Evolutionary conservation across 1,140 invertebrate species (phyloP).

Genomic region (Hycleus phaleratus): DNA sequence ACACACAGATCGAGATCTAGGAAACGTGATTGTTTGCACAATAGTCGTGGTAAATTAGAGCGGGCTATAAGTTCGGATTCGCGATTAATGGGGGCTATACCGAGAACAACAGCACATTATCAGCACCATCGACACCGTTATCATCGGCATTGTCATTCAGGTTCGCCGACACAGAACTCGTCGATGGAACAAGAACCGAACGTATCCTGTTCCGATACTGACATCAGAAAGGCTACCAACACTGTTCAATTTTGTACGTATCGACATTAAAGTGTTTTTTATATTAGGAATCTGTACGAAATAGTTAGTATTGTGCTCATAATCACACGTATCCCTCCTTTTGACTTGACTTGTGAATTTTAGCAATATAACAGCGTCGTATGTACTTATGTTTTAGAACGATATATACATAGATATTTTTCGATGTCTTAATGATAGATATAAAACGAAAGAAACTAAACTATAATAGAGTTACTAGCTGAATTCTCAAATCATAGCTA

Average conservation of each 20-base stretch:
- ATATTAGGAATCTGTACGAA: neutral
- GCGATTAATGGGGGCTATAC: slow-evolving; percentile 32
- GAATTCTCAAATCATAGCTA: too few species aligned
- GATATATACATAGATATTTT: too few species aligned
- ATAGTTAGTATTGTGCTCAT: too few species aligned
- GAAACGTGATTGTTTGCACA: slow-evolving; percentile 27
- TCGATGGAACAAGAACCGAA: slow-evolving; percentile 20
- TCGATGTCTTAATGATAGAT: too few species aligned
- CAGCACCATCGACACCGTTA: slow-evolving; percentile 30
- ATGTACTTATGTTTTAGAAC: too few species aligned
- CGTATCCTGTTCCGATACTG: slow-evolving; percentile 22
- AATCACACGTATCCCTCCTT: too few species aligned
- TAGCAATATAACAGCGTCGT: too few species aligned
- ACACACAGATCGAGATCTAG: slow-evolving; percentile 30
- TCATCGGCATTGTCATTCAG: slow-evolving; percentile 8
- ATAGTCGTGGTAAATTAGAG: slow-evolving; percentile 30
- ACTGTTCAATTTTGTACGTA: slow-evolving; percentile 18
- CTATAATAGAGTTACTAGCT: too few species aligned
- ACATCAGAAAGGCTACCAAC: slow-evolving; percentile 8
- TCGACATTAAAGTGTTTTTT: neutral
- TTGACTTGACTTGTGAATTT: too few species aligned
- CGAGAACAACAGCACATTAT: slow-evolving; percentile 18
- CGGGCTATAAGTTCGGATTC: slow-evolving; percentile 38
- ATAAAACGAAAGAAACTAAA: too few species aligned
- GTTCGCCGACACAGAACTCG: slow-evolving; percentile 16